These are phyloP conservation scores for Meriones psammophilus DNA, from an alignment of 2,797 vertebrate genomes.

Conservation along the genomic window DNA sequence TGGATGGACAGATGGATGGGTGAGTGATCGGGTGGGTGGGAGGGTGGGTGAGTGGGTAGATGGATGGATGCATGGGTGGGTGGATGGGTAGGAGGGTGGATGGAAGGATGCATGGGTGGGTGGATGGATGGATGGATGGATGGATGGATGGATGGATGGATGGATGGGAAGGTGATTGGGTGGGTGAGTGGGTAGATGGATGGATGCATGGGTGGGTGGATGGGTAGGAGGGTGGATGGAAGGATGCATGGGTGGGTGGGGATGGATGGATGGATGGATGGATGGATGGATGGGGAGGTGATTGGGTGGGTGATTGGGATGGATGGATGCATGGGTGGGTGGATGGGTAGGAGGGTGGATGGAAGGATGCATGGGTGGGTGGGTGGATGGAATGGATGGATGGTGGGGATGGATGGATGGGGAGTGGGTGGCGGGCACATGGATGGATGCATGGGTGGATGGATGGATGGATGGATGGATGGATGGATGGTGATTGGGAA, in stretches of 20 bases:
- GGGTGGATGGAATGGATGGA: no score
- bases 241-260: neutral
- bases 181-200: neutral
- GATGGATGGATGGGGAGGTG: neutral
- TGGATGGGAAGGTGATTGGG: neutral
- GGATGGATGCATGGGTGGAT: fast-evolving
- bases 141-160: no score
- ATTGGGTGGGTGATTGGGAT: no score
- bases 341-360: neutral
- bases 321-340: neutral
- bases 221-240: no score
- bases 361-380: neutral
- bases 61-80: neutral
- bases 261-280: neutral
- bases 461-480: neutral
- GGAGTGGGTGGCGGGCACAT: no score
- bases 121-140: neutral
- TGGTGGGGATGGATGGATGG: no score
- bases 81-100: no score
- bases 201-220: neutral
- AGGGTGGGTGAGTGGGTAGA: no score
- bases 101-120: no score
- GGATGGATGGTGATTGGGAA: no score
- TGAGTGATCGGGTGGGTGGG: neutral
- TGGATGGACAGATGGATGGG: neutral